Percentiles rank a stretch among this genome's conserved stretches.
phyloP scores from a whole-genome alignment of 1,140 invertebrate species.

The Cotesia typhae region DNA sequence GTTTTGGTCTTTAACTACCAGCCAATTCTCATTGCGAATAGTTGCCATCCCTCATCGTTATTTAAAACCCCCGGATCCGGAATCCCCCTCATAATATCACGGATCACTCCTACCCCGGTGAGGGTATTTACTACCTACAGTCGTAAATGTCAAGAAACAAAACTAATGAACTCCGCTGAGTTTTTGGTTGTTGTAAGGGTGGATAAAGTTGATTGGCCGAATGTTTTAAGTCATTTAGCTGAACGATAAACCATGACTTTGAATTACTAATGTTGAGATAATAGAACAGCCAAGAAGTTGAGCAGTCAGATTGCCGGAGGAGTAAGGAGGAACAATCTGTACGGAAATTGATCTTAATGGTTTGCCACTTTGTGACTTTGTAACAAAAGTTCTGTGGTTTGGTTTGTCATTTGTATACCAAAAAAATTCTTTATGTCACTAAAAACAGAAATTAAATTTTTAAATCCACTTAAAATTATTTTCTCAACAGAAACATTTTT shows the following conservation, averaged over 20 bases:
- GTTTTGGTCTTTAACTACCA: neutral
- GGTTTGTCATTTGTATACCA: neutral
- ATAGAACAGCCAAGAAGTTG: constrained; percentile 1
- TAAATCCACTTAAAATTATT: no score
- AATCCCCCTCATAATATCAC: neutral
- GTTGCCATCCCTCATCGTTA: neutral
- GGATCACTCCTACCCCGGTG: no score
- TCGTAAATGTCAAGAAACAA: constrained; percentile 13
- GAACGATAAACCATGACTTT: constrained; percentile 13
- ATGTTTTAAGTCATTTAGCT: constrained; percentile 15
- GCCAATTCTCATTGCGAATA: constrained; percentile 11
- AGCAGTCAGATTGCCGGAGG: neutral
- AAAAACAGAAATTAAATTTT: no score
- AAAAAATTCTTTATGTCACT: no score
- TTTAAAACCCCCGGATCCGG: no score
- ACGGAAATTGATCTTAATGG: constrained; percentile 22
- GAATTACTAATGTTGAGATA: constrained; percentile 22
- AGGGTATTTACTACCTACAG: constrained; percentile 2
- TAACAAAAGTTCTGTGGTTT: constrained; percentile 7
- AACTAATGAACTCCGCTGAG: constrained; percentile 12
- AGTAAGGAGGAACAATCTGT: neutral
- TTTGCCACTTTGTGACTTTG: constrained; percentile 15
- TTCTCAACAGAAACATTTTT: no score
- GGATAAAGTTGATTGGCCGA: constrained; percentile 3
- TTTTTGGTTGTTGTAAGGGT: constrained; percentile 3